These are phyloP conservation scores for Sceloporus undulatus DNA, from an alignment of 2,113 vertebrate species.

Conservation along the genomic window DNA sequence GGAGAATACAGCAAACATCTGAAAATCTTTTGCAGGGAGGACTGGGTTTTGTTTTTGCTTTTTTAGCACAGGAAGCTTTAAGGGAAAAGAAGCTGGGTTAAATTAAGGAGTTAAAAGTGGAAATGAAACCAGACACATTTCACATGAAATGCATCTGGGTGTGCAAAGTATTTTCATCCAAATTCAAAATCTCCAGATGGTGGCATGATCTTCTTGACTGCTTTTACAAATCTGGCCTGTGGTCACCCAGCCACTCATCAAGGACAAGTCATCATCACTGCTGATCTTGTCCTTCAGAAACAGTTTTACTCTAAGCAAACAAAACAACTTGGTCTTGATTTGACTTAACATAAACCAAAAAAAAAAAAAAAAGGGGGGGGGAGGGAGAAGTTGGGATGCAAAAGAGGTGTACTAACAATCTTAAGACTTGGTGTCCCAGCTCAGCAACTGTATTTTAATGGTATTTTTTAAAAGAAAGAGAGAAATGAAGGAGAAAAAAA, in stretches of 20 bases:
- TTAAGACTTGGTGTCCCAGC: too few relatives aligned
- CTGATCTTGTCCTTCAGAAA: not conserved
- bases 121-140: slow-evolving; percentile 23
- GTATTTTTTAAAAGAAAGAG: too few relatives aligned
- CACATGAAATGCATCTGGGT: not conserved
- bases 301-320: not conserved
- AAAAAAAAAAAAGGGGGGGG: too few relatives aligned
- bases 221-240: not conserved
- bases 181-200: not conserved
- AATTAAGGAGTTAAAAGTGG: not conserved
- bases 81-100: not conserved
- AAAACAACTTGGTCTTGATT: not conserved
- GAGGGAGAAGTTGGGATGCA: not conserved
- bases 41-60: too few relatives aligned
- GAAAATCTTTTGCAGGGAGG: not conserved
- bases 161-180: not conserved
- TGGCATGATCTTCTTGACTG: not conserved
- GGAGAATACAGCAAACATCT: not conserved
- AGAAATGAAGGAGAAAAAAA: too few relatives aligned
- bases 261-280: slow-evolving; percentile 13
- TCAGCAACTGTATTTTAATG: too few relatives aligned
- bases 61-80: not conserved
- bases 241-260: not conserved
- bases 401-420: not conserved
- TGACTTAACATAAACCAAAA: not conserved